Evolutionary conservation across 2,888 invertebrate species (phyloP).

Genomic region (Amiota communis): DNA sequence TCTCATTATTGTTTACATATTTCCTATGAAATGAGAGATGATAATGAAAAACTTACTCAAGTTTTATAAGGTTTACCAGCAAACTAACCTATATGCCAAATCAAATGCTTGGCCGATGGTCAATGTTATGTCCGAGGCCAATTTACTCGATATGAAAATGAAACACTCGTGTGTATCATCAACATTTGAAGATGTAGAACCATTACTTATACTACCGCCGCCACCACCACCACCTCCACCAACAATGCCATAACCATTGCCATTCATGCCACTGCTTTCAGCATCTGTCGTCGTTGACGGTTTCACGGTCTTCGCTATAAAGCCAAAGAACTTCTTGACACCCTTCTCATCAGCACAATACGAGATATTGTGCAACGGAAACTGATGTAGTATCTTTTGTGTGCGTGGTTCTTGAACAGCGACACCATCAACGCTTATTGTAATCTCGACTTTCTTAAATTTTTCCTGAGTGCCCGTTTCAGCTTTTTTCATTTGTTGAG

Average conservation of each 20-base stretch:
- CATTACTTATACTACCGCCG: constrained; percentile 40
- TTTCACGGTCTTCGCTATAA: constrained; percentile 71
- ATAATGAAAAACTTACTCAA: not conserved
- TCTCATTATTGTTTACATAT: constrained; percentile 93
- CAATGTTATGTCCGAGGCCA: constrained; percentile 97
- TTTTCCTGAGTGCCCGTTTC: constrained; percentile 87
- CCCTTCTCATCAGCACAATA: constrained; percentile 99
- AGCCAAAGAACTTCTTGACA: constrained; percentile 92
- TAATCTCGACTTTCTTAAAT: constrained; percentile 92
- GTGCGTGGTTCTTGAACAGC: constrained; percentile 87
- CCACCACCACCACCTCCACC: constrained; percentile 36
- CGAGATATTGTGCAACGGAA: constrained; percentile 96
- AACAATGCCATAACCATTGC: constrained; percentile 39
- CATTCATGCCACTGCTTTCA: constrained; percentile 38
- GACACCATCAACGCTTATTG: constrained; percentile 97
- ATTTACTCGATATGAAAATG: constrained; percentile 96
- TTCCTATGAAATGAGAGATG: constrained; percentile 75
- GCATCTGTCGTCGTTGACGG: constrained; percentile 44
- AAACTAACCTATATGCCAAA: constrained; percentile 88
- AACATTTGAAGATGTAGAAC: constrained; percentile 39
- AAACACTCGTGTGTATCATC: constrained; percentile 94
- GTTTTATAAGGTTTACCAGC: constrained; percentile 32
- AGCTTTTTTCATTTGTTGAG: constrained; percentile 91
- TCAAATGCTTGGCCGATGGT: constrained; percentile 99
- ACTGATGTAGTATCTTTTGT: constrained; percentile 91